Evolutionary conservation across 2,113 vertebrate genomes (phyloP), one percentile per base, ranked within the genome.

Genomic region (Amphiprion ocellaris): DNA sequence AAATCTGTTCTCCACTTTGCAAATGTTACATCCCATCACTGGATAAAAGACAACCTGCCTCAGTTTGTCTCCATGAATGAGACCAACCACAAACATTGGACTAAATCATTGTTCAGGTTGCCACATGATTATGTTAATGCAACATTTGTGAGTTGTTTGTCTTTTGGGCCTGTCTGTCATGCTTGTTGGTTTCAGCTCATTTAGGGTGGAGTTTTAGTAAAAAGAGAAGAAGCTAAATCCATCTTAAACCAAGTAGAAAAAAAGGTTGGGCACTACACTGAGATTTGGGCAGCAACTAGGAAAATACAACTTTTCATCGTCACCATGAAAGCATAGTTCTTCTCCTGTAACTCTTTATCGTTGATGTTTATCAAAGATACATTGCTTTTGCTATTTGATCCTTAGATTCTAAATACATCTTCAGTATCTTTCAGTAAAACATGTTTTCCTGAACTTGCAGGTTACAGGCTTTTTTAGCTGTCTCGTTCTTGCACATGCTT

Each of bases 321-420:
- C 73, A 83, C 79, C 67, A 81, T 80, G 44, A 56, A 23, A 30
- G 61, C 47, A 56, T 5, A 50, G 63, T 69, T 66, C 12, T n/a
- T 52, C 30, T 37, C 24, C 11, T 74, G 23, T 73, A 28, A 77
- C 15, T 5, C 41, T 69, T 41, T 41, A 12, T 10, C 68, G 17
- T 19, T 64, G 59, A 72, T 23, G 10, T 52, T 78, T 49, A 30
- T 71, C 10, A 72, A 80, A 58, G 15, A 39, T n/a, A n/a, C 24
- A 23, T 46, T 53, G 1, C 24, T 30, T 50, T 64, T 62, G n/a
- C 44, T 63, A 10, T 59, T 49, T 24, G 33, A 37, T 26, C 2
- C 28, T 69, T 26, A 26, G 19, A 58, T 67, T 28, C 14, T 15
- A 4, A 15, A 44, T 14, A 7, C 2, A n/a, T 19, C 30, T 30